phyloP scores from a whole-genome alignment of 2,888 invertebrate species.

The Napeogenes sylphis region DNA sequence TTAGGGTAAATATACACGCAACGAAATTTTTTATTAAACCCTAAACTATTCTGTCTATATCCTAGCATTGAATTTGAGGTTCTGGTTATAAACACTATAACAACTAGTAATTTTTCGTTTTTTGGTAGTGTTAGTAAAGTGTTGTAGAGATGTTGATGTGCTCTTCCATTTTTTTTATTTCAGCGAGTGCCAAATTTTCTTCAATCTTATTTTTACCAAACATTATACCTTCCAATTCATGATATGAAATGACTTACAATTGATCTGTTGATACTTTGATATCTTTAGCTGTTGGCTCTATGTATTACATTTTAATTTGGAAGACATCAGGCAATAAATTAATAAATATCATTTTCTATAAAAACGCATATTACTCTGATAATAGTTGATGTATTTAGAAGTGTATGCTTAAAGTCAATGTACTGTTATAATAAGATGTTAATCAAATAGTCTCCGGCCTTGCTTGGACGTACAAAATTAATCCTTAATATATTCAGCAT shows the following conservation, averaged over 20 bases:
- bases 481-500: slow-evolving; percentile 3
- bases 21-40: slow-evolving; percentile 16
- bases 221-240: no score
- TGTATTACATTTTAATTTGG: neutral
- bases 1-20: slow-evolving; percentile 18
- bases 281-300: no score
- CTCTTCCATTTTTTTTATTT: slow-evolving; percentile 18
- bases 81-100: slow-evolving; percentile 2
- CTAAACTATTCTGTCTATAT: neutral
- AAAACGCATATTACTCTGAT: slow-evolving; percentile 19
- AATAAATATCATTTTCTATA: neutral
- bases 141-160: slow-evolving; percentile 10
- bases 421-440: slow-evolving; percentile 20
- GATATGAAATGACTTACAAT: no score
- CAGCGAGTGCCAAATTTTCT: slow-evolving; percentile 29
- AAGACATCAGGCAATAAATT: slow-evolving; percentile 5
- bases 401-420: slow-evolving; percentile 18
- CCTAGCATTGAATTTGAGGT: neutral
- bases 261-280: no score
- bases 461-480: slow-evolving; percentile 14
- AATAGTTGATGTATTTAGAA: slow-evolving; percentile 23
- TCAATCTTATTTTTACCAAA: slow-evolving; percentile 11
- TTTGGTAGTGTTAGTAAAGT: slow-evolving; percentile 8
- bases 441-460: slow-evolving; percentile 15
- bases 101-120: neutral